phyloP scores from a whole-genome alignment of 2,113 vertebrate genomes.

The Sapayoa aenigma region DNA sequence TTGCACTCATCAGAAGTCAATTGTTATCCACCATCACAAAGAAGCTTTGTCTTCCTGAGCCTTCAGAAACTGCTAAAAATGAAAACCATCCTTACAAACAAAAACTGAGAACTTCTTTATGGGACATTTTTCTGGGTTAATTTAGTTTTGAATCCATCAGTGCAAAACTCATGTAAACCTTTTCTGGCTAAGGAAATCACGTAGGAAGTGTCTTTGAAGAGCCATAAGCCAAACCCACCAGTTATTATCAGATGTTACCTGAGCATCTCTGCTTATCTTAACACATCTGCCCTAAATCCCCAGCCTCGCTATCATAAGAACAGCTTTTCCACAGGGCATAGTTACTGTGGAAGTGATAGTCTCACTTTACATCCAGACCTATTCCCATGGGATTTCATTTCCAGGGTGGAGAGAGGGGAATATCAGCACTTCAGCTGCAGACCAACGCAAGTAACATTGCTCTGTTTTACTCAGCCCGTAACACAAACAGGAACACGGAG shows the following conservation, averaged over 20 bases:
- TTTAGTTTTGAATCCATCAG: background rate
- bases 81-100: background rate
- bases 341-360: background rate
- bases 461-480: background rate
- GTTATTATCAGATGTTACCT: background rate
- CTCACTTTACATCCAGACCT: background rate
- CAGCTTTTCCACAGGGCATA: background rate
- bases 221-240: background rate
- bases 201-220: background rate
- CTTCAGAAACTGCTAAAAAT: background rate
- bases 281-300: background rate
- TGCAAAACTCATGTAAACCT: background rate
- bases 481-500: background rate
- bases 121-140: background rate
- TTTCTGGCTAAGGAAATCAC: background rate
- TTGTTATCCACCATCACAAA: background rate
- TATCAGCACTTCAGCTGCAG: background rate
- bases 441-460: background rate
- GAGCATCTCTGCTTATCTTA: background rate
- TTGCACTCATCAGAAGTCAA: background rate
- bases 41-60: background rate
- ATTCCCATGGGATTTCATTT: background rate
- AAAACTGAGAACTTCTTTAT: background rate
- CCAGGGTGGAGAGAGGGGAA: background rate
- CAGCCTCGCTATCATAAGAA: background rate